These are phyloP conservation scores for Eupithecia tripunctaria DNA, from an alignment of 2,888 invertebrate species.

Conservation along the genomic window DNA sequence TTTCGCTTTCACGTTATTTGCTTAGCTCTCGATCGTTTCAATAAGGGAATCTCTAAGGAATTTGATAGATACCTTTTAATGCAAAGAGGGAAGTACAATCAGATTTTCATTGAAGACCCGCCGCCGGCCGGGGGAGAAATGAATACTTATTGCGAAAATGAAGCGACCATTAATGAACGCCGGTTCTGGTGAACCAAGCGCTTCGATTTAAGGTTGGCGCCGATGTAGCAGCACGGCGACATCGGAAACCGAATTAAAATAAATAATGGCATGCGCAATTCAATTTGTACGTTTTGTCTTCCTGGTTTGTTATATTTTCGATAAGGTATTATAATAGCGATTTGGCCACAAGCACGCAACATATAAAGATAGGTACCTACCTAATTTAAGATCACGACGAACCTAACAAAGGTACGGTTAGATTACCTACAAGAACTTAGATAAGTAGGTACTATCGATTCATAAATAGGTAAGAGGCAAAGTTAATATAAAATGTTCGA, in stretches of 20 bases:
- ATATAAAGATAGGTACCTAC: background rate
- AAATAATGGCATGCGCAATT: background rate
- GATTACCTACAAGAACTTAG: no score
- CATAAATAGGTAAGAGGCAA: background rate
- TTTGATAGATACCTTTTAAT: slow-evolving; percentile 74
- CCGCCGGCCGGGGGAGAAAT: slow-evolving; percentile 62
- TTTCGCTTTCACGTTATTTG: slow-evolving; percentile 62
- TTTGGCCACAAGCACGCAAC: background rate
- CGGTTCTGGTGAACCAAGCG: slow-evolving; percentile 67
- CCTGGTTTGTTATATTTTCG: background rate
- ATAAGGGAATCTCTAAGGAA: slow-evolving; percentile 68
- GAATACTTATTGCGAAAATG: slow-evolving; percentile 83
- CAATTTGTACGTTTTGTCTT: background rate
- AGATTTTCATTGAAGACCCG: slow-evolving; percentile 75
- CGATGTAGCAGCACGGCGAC: background rate
- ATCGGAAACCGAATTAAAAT: background rate
- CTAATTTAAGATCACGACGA: background rate
- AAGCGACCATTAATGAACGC: slow-evolving; percentile 77
- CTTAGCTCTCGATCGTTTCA: slow-evolving; percentile 65
- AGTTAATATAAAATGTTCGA: no score
- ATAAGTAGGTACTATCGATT: no score
- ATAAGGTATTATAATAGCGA: background rate
- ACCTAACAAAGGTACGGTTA: background rate
- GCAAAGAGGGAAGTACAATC: slow-evolving; percentile 78
- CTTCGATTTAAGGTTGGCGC: slow-evolving; percentile 59